Base-by-base conservation (phyloP, 2,113 vertebrate genomes). In the Oceanites oceanicus region DNA sequence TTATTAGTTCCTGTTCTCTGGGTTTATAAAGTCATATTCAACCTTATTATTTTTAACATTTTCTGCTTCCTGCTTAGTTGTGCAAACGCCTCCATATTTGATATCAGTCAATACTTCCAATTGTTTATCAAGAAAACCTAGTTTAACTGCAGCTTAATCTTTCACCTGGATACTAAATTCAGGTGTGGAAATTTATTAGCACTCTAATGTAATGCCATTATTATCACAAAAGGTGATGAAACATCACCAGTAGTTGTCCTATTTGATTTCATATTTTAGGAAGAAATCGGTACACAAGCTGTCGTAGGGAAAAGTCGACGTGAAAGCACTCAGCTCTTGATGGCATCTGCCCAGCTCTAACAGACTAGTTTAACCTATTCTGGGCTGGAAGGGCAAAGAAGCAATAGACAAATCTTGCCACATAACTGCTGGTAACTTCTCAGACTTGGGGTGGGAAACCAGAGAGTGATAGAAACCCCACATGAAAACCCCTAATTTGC, bases 401-500 rank as follows among this genome's bases (percentile, higher is more conserved):
- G 19, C 5, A 53, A 15, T 1, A 63, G 22, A 7, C 3, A 71
- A 70, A 74, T 14, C 42, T 66, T 71, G 9, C 25, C 32, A 19
- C 17, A 5, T 9, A 49, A 56, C 30, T 67, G 16, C 70, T 75
- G 19, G 56, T 78, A 36, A 49, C 18, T 89, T 90, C 45, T 72
- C 4, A 49, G 21, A 17, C 19, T 36, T 75, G 10, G 30, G 25
- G 20, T 53, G 36, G 40, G 45, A 92, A 90, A 78, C 1, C 7
- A 45, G 13, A 58, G 3, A 4, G 11, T 63, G 21, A 42, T 13
- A 49, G 38, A 76, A 86, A 84, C 5, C 5, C 4, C 0, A 1
- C 7, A 10, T 66, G 32, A 86, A 78, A 5, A 1, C 0, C 9
- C 3, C 5, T 1, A 0, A 42, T 65, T 75, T 88, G 5, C 10